A percentile compares a stretch with the other conserved stretches of the same genome.
These are phyloP conservation scores for Paedocypris sp. DNA, from an alignment of 2,113 vertebrate species.

Conservation along the genomic window DNA sequence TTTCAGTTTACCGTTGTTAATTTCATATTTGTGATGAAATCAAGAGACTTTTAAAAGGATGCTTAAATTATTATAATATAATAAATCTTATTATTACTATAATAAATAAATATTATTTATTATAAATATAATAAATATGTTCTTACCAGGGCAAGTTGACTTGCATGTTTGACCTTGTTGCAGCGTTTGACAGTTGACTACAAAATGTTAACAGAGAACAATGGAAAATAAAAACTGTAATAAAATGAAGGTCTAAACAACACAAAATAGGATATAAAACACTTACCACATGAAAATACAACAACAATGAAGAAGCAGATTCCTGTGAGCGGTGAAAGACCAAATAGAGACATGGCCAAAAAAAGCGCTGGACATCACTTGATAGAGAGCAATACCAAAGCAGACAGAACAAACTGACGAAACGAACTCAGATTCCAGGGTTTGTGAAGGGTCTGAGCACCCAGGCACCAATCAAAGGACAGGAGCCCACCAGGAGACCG, in stretches of 20 bases:
- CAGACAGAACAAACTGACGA: neutral
- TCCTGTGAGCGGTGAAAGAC: constrained; percentile 17
- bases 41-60: too few relatives aligned
- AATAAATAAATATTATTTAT: too few relatives aligned
- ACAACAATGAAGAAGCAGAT: constrained; percentile 31
- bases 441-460: constrained; percentile 43
- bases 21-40: too few relatives aligned
- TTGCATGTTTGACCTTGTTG: constrained; percentile 44
- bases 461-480: constrained; percentile 56
- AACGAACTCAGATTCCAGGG: neutral
- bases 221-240: neutral
- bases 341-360: constrained; percentile 40
- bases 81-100: too few relatives aligned
- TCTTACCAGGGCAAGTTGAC: constrained; percentile 53
- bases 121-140: too few relatives aligned
- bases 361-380: constrained; percentile 2
- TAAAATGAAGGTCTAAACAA: neutral
- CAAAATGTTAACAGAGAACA: neutral
- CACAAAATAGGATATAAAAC: neutral
- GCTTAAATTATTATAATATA: too few relatives aligned
- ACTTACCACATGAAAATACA: constrained; percentile 49
- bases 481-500: constrained; percentile 31
- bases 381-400: constrained; percentile 1
- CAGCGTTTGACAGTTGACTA: constrained; percentile 35
- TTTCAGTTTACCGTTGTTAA: too few relatives aligned